phyloP scores from a whole-genome alignment of 2,888 invertebrate species.

The Pseudococcus viburni region DNA sequence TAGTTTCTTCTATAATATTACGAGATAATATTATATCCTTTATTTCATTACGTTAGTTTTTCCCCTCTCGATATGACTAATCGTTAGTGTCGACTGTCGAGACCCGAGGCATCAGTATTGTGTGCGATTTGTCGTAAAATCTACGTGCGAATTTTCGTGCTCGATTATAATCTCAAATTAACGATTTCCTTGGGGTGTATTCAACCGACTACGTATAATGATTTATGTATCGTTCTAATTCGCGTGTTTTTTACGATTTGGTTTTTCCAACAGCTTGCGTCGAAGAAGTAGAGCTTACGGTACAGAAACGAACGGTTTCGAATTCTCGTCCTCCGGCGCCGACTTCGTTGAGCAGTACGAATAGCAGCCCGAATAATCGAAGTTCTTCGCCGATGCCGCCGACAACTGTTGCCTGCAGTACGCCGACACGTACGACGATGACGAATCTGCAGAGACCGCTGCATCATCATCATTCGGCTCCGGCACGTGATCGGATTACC shows the following conservation, averaged over 20 bases:
- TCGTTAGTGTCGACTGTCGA: too few species aligned
- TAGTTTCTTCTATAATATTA: too few species aligned
- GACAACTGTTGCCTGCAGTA: constrained; percentile 71
- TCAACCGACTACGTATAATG: background rate
- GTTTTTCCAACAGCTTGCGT: constrained; percentile 75
- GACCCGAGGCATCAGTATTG: too few species aligned
- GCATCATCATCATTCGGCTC: constrained; percentile 70
- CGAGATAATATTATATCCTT: too few species aligned
- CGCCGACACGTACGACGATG: constrained; percentile 71
- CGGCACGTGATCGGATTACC: constrained; percentile 79
- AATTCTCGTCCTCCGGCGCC: constrained; percentile 60
- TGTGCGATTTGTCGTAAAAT: background rate
- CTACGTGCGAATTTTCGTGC: background rate
- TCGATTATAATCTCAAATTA: constrained; percentile 28
- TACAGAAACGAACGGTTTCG: constrained; percentile 75
- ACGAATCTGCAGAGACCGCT: constrained; percentile 71
- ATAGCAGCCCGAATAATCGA: constrained; percentile 33
- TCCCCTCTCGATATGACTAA: too few species aligned
- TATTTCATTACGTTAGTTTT: too few species aligned
- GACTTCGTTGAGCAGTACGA: constrained; percentile 51
- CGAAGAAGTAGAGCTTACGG: constrained; percentile 78
- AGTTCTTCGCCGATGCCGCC: constrained; percentile 65
- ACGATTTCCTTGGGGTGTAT: constrained; percentile 9
- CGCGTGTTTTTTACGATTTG: constrained; percentile 68
- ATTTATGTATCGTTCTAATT: background rate